A percentile compares a stretch with the other conserved stretches of the same genome.
Conservation (phyloP, 1,140 invertebrate genomes). For the Drosophila azteca region DNA sequence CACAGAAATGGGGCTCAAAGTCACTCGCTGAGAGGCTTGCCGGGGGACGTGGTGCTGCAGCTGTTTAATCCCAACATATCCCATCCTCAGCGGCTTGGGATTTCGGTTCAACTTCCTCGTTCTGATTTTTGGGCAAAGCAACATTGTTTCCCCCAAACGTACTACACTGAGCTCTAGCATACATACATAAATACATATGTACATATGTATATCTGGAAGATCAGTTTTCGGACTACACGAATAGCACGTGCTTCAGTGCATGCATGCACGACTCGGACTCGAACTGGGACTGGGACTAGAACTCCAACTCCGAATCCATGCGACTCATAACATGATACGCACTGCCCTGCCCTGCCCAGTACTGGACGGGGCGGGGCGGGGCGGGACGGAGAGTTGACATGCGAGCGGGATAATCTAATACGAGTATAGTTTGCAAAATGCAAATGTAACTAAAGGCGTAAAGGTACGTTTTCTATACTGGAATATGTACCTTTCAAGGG, state of each 20-base stretch:
- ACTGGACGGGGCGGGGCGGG: neutral
- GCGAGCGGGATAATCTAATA: conserved; percentile 43
- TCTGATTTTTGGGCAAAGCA: neutral
- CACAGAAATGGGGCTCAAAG: conserved; percentile 30
- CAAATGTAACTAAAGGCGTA: conserved; percentile 39
- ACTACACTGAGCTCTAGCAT: neutral
- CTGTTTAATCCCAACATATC: no score
- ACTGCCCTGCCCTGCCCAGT: conserved; percentile 3
- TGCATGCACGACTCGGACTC: neutral
- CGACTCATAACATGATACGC: conserved; percentile 36
- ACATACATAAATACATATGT: no score
- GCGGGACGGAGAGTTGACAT: neutral
- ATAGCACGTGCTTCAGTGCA: conserved; percentile 36
- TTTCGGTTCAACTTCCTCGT: neutral
- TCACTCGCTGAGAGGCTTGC: neutral
- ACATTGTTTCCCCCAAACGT: neutral
- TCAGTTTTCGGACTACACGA: conserved; percentile 26
- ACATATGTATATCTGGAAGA: conserved; percentile 12
- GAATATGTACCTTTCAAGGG: conserved; percentile 19
- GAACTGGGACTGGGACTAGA: no score
- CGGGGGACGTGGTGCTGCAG: no score
- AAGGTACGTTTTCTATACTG: conserved; percentile 1
- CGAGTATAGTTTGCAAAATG: conserved; percentile 1
- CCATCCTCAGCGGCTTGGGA: no score
- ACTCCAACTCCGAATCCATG: no score